Conservation (phyloP, 2,888 invertebrate genomes). For the Mechanitis mazaeus region DNA sequence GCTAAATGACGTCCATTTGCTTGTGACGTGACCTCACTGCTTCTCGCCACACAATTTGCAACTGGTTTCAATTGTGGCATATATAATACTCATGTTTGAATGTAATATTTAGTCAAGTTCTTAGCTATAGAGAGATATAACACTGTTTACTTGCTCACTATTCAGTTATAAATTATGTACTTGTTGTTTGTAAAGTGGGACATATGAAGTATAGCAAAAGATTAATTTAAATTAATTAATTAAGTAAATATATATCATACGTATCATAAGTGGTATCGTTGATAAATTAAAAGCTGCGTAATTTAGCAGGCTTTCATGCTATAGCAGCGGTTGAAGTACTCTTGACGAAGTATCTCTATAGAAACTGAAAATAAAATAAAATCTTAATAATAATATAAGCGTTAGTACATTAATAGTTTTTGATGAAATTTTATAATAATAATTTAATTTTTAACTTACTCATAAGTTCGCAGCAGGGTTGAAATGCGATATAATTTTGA, state of each 20-base stretch:
- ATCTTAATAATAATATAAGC: too few relatives aligned
- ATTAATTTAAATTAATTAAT: too few relatives aligned
- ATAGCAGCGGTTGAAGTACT: conserved; percentile 82
- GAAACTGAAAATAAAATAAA: conserved; percentile 68
- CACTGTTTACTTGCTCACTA: too few relatives aligned
- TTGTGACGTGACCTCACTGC: conserved; percentile 16
- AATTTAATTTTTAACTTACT: too few relatives aligned
- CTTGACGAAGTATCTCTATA: conserved; percentile 74
- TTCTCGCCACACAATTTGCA: conserved; percentile 22
- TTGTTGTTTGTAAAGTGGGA: too few relatives aligned
- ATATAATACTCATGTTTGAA: conserved; percentile 9
- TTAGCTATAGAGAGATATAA: too few relatives aligned
- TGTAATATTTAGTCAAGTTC: background rate
- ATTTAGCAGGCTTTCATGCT: conserved; percentile 75
- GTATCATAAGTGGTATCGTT: conserved; percentile 75
- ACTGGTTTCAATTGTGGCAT: conserved; percentile 15
- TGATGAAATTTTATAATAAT: too few relatives aligned
- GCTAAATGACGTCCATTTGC: conserved; percentile 21
- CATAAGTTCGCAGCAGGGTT: too few relatives aligned
- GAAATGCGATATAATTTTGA: too few relatives aligned
- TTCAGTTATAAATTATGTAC: too few relatives aligned
- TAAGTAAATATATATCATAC: conserved; percentile 28
- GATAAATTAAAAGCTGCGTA: conserved; percentile 76
- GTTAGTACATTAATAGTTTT: too few relatives aligned
- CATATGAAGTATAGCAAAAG: too few relatives aligned